Evolutionary conservation across 2,888 invertebrate genomes (phyloP).

Genomic region (Ichneumoninae sp.): DNA sequence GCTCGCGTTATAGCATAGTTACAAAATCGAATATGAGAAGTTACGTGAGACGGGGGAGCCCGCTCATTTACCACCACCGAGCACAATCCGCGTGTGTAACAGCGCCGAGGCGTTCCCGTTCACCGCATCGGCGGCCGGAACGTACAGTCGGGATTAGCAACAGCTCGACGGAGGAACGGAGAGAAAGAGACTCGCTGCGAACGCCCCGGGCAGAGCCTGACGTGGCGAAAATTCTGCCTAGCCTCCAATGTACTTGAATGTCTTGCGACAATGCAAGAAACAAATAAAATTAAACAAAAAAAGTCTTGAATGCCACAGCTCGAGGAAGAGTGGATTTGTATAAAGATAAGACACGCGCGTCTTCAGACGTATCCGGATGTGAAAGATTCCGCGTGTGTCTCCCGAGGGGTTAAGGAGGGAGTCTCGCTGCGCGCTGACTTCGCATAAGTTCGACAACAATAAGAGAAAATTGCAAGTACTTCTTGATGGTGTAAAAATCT

Average conservation of each 20-base stretch:
- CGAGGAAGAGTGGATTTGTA: constrained; percentile 1
- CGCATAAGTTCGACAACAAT: too few relatives aligned
- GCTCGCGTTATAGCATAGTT: constrained; percentile 57
- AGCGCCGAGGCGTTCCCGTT: constrained; percentile 48
- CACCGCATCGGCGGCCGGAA: constrained; percentile 51
- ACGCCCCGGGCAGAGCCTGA: not conserved
- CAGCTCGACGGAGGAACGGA: not conserved
- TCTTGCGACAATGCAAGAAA: not conserved
- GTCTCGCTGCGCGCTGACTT: too few relatives aligned
- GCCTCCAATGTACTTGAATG: not conserved
- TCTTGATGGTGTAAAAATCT: too few relatives aligned
- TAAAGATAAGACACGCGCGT: not conserved
- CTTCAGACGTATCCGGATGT: not conserved
- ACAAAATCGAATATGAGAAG: constrained; percentile 63
- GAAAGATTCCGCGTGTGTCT: not conserved
- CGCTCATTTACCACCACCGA: not conserved
- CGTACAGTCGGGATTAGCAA: constrained; percentile 27
- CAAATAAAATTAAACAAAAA: too few relatives aligned
- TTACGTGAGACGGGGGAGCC: constrained; percentile 45
- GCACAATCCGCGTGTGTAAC: not conserved
- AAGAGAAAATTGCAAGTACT: too few relatives aligned
- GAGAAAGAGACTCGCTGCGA: not conserved
- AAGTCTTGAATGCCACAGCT: not conserved
- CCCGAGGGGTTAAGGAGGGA: not conserved
- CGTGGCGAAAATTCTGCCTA: not conserved